A percentile compares a stretch with the other conserved stretches of the same genome.
These are phyloP conservation scores for Pelodiscus sinensis DNA, from an alignment of 2,113 vertebrate genomes.

Conservation along the genomic window DNA sequence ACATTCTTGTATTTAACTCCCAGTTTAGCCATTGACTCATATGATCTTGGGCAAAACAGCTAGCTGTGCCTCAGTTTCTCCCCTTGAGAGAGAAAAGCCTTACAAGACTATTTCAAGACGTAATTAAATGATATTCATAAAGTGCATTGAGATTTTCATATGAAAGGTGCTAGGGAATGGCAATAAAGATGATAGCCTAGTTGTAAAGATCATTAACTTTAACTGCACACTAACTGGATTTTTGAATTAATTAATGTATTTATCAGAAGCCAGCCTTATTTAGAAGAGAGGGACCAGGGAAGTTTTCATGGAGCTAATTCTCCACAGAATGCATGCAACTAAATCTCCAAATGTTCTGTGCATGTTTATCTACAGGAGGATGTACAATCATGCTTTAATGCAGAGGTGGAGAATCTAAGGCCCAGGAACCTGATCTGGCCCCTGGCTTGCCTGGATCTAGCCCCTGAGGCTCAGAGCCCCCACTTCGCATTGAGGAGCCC, in stretches of 20 bases:
- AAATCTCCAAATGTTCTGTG: neutral
- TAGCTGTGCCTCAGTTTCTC: conserved; percentile 1
- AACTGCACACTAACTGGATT: neutral
- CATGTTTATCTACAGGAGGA: neutral
- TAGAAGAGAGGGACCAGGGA: neutral
- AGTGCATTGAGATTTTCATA: neutral
- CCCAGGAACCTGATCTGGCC: no score
- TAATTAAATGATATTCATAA: neutral
- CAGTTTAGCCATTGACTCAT: neutral
- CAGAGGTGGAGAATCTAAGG: no score
- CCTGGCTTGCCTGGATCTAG: no score
- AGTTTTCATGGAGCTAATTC: neutral
- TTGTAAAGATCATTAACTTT: neutral
- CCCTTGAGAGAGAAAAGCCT: neutral
- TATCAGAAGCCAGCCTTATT: neutral
- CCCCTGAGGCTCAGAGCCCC: no score
- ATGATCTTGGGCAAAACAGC: neutral
- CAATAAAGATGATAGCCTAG: neutral
- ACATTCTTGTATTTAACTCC: neutral
- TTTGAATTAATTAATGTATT: neutral
- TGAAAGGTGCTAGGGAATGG: neutral
- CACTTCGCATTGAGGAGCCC: no score
- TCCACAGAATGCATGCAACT: neutral
- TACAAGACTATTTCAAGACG: neutral
- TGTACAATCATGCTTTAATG: neutral